phyloP scores from a whole-genome alignment of 2,113 vertebrate genomes.

The Pogonocichla stellata region DNA sequence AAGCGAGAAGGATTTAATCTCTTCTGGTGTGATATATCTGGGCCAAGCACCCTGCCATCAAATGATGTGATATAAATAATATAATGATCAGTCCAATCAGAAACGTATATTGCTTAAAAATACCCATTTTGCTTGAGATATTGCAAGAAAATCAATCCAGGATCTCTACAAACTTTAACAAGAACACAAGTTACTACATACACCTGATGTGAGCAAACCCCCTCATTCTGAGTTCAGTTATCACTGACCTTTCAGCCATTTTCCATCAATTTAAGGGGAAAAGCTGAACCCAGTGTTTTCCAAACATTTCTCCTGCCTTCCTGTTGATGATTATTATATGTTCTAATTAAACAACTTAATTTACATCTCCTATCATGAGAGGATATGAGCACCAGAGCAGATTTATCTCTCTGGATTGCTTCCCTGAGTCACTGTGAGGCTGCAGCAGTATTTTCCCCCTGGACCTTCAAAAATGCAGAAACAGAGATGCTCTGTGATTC shows the following conservation, averaged over 20 bases:
- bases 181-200: not conserved
- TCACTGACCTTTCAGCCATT: not conserved
- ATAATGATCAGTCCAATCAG: not conserved
- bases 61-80: not conserved
- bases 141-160: not conserved
- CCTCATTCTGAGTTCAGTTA: not conserved
- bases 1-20: not conserved
- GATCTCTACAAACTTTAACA: not conserved
- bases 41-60: not conserved
- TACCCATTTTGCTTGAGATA: not conserved
- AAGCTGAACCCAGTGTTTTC: not conserved
- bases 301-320: not conserved
- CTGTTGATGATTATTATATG: slow-evolving; percentile 2
- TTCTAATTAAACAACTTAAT: slow-evolving; percentile 47
- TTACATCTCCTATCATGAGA: not conserved
- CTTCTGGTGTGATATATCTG: not conserved
- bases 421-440: not conserved
- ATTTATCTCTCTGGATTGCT: not conserved
- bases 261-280: not conserved
- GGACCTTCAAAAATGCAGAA: not conserved
- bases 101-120: not conserved
- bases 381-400: not conserved
- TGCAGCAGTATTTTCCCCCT: not conserved
- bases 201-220: not conserved
- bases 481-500: not conserved